Base-by-base conservation (phyloP, 2,888 invertebrate species). In the Drosophila pseudotalamancana region DNA sequence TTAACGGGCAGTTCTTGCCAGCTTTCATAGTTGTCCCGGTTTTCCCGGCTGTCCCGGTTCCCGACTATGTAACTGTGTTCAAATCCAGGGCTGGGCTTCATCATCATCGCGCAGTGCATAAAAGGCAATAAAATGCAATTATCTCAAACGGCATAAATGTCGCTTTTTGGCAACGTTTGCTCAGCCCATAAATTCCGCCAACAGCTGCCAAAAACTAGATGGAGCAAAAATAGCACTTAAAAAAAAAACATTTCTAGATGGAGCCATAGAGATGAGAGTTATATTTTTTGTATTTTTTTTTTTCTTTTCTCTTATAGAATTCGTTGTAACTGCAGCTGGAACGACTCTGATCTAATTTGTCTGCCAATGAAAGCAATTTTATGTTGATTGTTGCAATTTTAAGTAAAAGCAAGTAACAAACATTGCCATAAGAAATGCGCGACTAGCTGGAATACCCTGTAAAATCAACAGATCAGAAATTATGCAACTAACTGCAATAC, bases 61-160 rank as follows among this genome's bases (percentile, higher is more conserved):
- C 46, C 54, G 25, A 46, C 49, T 59, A 37, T 29, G 55, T 43
- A 55, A 29, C 34, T 34, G 32, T n/a, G 50, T 50, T 16, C 45
- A 3, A 6, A 40, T n/a, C n/a, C n/a, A n/a, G n/a, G 8, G 27
- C 21, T 29, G 59, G 40, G 29, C 59, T 29, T 51, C 69, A 51
- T 61, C 73, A 49, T 54, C 49, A 42, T 50, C 50, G 61, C 57
- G 56, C 63, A 81, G 77, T 82, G 64, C 63, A 82, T 82, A 83
- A 83, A 83, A 79, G 79, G 79, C 82, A 82, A 83, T 83, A 84
- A 84, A 83, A 82, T 83, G 82, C 79, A 83, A 84, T 84, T 84
- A 83, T 83, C 82, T 84, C 77, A 79, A 84, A 83, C 67, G 84
- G 79, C 77, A 82, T 82, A 84, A 83, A 81, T 82, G 84, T 82